Base-by-base conservation (phyloP, 2,797 vertebrate genomes). In the Bovichtus diacanthus region DNA sequence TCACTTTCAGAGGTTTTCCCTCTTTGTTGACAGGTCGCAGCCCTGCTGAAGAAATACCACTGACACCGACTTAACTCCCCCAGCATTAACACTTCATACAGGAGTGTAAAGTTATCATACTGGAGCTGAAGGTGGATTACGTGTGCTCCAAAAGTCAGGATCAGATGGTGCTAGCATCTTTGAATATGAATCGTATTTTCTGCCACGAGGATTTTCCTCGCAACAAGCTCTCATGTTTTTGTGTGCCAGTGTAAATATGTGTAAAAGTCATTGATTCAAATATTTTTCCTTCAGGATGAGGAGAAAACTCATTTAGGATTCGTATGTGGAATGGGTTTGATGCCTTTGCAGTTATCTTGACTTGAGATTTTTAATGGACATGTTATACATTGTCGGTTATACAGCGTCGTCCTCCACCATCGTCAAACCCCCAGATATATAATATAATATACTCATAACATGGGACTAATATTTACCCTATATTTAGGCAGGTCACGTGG, bases 1-100 rank as follows among this genome's bases (percentile, higher is more conserved):
- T 94, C 89, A 82, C 79, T 95, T 93, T 93, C 93, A 93, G 86
- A 88, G 76, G 61, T 85, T 81, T 46, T 90, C 59, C 55, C 39
- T 82, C 70, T 69, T 83, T 85, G 88, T 70, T 89, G 80, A 83
- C 84, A 87, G 85, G 83, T 85, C 77, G 27, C 50, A 72, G 80
- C 47, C 41, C 70, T 23, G 76, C 56, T 64, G 78, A 41, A 82
- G 74, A 67, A 71, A 69, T 11, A 67, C 58, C 59, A 53, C 75
- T 53, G 56, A 88, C 76, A 21, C 60, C 0, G n/a, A 53, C 78
- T 71, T 70, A 66, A 60, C 80, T 66, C 43, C 23, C 15, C 41
- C 36, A 64, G 66, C 62, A 56, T 81, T 80, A 73, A 83, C 78
- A 60, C 81, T 51, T 63, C 59, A 75, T 47, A 59, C 44, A 53